Evolutionary conservation across 2,113 vertebrate genomes (phyloP).

Genomic region (Melanerpes aurifrons): DNA sequence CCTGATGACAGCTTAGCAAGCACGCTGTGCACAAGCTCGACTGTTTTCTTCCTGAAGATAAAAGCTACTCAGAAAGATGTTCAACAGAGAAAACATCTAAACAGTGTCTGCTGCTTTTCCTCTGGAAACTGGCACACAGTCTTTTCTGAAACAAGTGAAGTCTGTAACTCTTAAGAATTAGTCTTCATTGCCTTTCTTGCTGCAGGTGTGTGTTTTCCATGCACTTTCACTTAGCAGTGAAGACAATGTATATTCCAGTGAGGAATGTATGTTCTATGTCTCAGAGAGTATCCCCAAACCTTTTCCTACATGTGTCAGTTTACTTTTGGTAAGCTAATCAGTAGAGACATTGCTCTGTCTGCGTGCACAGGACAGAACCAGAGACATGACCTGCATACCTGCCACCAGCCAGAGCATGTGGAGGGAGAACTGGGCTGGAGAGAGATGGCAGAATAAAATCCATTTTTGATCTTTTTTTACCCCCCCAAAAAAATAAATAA

Average conservation of each 20-base stretch:
- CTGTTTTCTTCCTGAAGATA: neutral
- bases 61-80: conserved; percentile 6
- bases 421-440: too few relatives aligned
- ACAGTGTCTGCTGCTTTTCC: neutral
- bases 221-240: neutral
- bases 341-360: too few relatives aligned
- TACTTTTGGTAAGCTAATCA: too few relatives aligned
- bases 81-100: neutral
- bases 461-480: too few relatives aligned
- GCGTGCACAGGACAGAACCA: too few relatives aligned
- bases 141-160: neutral
- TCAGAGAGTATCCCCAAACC: too few relatives aligned
- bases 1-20: conserved; percentile 20
- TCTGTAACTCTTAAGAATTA: neutral
- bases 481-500: too few relatives aligned
- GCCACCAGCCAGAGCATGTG: too few relatives aligned
- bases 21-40: neutral
- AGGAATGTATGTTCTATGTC: neutral
- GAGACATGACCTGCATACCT: too few relatives aligned
- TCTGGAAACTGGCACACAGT: neutral
- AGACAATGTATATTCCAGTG: neutral
- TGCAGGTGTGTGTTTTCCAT: neutral
- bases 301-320: too few relatives aligned
- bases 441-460: too few relatives aligned
- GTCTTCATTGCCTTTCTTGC: neutral